Evolutionary conservation across 2,888 invertebrate species (phyloP), one percentile per base, ranked within the genome.

Genomic region (Panorpa germanica): DNA sequence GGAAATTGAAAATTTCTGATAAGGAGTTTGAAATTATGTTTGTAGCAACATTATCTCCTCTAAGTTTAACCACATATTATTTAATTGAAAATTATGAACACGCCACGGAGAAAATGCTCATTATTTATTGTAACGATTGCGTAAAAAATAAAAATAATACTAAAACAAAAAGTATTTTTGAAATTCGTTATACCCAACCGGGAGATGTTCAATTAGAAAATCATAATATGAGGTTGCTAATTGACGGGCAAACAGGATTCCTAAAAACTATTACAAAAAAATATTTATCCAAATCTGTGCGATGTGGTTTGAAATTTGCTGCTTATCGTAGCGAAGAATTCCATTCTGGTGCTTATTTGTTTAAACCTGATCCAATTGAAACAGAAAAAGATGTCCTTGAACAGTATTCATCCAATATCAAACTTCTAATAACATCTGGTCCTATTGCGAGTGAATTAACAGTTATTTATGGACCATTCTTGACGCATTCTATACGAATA

Each of bases 121-220:
- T 57, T 2, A 50, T 65, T 25, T 65, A 65, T 38, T 65, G 65
- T 38, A 61, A 61, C 34, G 57, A 58, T 31, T 65, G 65, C 39
- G 50, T 26, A 21, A 9, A 8, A n/a, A 36, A 29, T 37, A 31
- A 34, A 38, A 37, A 39, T 37, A 17, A 25, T 16, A 33, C 28
- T 13, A 36, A 32, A 28, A 17, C 15, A 19, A 30, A 37, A 34
- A 31, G 41, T 6, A 45, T 47, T 31, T 65, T 65, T 37, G 48
- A 49, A 32, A 60, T 65, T 1, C 77, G 74, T 44, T 65, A 68
- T 29, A 78, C 81, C 55, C 72, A 78, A 46, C 63, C 72, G 0
- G 78, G 78, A 13, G 81, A 86, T 45, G 72, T 86, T 12, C 82
- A 85, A 45, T 48, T 82, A 16, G 78, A 78, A 44, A 81, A 78